These are phyloP conservation scores for Astyanax mexicanus DNA, from an alignment of 2,797 vertebrate species.

Conservation along the genomic window DNA sequence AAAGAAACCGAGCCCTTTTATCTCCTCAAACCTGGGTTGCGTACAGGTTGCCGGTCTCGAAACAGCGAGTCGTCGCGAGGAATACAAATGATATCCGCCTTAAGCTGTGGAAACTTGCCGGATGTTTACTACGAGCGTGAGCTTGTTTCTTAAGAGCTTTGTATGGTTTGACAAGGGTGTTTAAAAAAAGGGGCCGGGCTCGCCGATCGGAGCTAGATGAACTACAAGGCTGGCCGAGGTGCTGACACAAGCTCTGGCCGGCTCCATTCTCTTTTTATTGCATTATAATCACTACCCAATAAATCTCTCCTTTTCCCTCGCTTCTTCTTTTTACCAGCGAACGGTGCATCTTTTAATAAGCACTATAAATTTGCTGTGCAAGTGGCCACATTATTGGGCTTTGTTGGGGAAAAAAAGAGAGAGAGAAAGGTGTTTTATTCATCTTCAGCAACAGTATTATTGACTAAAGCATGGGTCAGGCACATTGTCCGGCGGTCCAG, in stretches of 20 bases:
- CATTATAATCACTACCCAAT: slow-evolving; percentile 45
- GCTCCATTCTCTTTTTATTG: slow-evolving; percentile 44
- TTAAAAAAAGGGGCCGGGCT: slow-evolving; percentile 23
- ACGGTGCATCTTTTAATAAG: slow-evolving; percentile 42
- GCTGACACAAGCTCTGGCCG: slow-evolving; percentile 53
- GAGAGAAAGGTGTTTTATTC: slow-evolving; percentile 52
- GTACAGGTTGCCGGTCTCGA: slow-evolving; percentile 62
- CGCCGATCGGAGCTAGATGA: slow-evolving; percentile 41
- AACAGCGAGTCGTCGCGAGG: slow-evolving; percentile 45
- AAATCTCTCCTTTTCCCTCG: slow-evolving; percentile 19
- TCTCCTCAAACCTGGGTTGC: slow-evolving; percentile 70
- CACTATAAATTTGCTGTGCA: slow-evolving; percentile 52
- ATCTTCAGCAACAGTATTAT: slow-evolving; percentile 9
- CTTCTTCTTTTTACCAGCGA: slow-evolving; percentile 35
- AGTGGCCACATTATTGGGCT: slow-evolving; percentile 35
- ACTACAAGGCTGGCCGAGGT: slow-evolving; percentile 41
- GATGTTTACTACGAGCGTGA: slow-evolving; percentile 50
- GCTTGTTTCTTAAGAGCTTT: slow-evolving; percentile 51
- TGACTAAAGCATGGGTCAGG: neutral
- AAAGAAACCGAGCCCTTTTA: slow-evolving; percentile 70
- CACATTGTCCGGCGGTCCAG: neutral
- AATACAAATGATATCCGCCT: slow-evolving; percentile 73
- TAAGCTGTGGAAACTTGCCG: slow-evolving; percentile 53
- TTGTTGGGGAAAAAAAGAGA: neutral
- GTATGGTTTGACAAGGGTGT: slow-evolving; percentile 57